Conservation (phyloP, 2,113 vertebrate genomes). For the Gopherus evgoodei region DNA sequence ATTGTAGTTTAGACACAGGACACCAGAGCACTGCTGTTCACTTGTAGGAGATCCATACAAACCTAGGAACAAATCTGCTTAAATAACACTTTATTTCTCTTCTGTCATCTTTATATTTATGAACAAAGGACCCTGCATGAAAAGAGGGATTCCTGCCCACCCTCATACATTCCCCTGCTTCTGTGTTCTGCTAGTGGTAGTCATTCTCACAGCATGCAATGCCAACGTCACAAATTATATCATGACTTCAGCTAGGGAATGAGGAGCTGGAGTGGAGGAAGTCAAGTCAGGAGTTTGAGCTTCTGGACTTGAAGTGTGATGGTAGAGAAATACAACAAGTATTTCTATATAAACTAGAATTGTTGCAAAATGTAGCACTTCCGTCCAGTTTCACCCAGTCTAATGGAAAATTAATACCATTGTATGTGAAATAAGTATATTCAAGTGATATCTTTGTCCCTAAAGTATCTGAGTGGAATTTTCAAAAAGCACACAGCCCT, state of each 20-base stretch:
- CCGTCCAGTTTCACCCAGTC: background rate
- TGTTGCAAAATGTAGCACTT: background rate
- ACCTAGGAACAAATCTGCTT: background rate
- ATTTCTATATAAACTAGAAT: background rate
- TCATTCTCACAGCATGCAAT: background rate
- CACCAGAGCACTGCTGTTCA: background rate
- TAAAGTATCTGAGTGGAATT: background rate
- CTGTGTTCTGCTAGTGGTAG: background rate
- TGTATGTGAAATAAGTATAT: background rate
- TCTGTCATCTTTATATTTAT: background rate
- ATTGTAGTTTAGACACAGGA: background rate
- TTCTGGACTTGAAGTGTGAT: background rate
- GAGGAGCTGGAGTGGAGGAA: background rate
- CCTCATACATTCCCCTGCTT: background rate
- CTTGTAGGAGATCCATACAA: background rate
- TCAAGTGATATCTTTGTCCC: background rate
- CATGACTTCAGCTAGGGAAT: background rate
- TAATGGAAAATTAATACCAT: background rate
- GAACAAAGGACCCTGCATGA: background rate
- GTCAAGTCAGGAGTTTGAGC: background rate
- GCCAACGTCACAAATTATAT: background rate
- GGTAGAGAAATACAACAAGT: background rate
- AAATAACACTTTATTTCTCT: background rate
- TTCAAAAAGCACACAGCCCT: background rate
- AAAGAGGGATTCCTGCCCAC: background rate